Conservation (phyloP, 2,888 invertebrate species). For the Caenorhabditis becei region DNA sequence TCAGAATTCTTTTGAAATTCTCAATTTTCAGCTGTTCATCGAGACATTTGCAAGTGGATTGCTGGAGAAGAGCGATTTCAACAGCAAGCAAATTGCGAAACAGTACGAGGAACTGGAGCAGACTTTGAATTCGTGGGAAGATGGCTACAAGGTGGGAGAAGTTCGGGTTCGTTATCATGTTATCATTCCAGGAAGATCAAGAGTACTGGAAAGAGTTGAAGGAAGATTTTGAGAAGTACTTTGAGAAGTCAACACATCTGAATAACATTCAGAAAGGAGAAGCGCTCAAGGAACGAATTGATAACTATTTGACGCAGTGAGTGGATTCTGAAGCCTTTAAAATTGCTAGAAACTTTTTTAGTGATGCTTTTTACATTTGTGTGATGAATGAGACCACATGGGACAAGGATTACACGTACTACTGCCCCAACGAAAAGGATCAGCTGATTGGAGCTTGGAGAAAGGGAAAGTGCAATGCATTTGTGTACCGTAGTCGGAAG, state of each 20-base stretch:
- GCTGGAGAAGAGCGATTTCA: neutral
- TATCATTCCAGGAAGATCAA: too few relatives aligned
- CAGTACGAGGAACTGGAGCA: neutral
- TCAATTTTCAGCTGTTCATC: neutral
- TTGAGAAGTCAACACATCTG: too few relatives aligned
- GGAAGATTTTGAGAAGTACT: too few relatives aligned
- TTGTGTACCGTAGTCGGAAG: neutral
- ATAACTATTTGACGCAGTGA: too few relatives aligned
- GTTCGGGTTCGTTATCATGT: too few relatives aligned
- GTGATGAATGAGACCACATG: neutral
- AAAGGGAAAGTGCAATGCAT: neutral
- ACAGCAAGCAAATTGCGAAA: neutral
- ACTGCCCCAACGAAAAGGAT: neutral
- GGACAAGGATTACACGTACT: neutral
- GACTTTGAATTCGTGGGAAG: neutral
- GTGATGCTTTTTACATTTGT: too few relatives aligned
- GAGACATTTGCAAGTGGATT: conserved; percentile 5
- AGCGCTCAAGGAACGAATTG: too few relatives aligned
- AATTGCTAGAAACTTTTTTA: neutral
- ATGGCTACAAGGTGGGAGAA: neutral
- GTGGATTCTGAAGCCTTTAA: too few relatives aligned
- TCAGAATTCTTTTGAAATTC: too few relatives aligned
- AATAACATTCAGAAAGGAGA: too few relatives aligned
- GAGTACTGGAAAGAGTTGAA: too few relatives aligned
- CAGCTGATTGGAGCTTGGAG: neutral